Evolutionary conservation across 2,113 vertebrate species (phyloP).

Genomic region (Cinclus mexicanus): DNA sequence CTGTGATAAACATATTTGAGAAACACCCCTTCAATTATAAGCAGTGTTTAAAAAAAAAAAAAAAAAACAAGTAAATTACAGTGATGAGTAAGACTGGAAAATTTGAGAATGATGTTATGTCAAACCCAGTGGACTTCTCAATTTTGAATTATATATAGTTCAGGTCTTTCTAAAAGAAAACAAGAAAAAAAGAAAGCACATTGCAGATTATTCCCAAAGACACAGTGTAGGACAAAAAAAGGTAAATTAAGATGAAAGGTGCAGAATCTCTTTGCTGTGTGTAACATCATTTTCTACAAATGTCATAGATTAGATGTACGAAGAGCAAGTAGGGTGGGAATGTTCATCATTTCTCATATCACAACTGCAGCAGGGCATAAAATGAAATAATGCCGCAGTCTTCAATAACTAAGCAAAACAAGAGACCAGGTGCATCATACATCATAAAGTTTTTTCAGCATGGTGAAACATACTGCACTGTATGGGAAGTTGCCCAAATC

Average conservation of each 20-base stretch:
- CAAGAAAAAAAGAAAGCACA: fast-evolving
- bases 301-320: neutral
- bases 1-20: neutral
- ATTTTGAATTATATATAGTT: neutral
- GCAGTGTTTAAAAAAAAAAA: neutral
- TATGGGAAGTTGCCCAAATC: neutral
- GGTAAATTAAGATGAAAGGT: neutral
- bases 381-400: neutral
- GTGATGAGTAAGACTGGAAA: neutral
- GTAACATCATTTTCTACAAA: neutral
- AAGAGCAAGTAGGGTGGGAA: neutral
- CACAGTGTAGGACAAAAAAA: fast-evolving
- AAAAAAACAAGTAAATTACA: neutral
- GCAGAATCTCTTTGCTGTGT: neutral
- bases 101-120: neutral
- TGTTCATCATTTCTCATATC: neutral
- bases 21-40: neutral
- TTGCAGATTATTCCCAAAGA: neutral
- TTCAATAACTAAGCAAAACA: neutral
- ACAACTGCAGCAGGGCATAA: neutral
- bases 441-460: neutral
- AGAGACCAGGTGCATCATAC: too few species aligned
- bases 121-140: neutral
- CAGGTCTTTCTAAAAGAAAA: neutral
- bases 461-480: neutral